Percentiles rank a stretch among this genome's conserved stretches.
Evolutionary conservation across 2,888 invertebrate species (phyloP).

Genomic region (Calephelis perditalis): DNA sequence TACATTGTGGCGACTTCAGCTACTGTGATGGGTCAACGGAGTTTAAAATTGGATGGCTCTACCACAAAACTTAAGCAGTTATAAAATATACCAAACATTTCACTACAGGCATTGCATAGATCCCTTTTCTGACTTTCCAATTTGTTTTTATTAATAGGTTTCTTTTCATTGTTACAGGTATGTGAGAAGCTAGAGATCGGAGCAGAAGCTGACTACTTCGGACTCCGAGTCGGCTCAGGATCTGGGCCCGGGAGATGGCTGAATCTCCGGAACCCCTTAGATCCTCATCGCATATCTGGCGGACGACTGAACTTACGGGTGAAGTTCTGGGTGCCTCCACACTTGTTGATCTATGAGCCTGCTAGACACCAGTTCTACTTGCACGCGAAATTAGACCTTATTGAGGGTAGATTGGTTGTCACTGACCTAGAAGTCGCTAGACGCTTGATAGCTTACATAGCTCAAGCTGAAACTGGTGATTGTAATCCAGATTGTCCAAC

Average conservation of each 20-base stretch:
- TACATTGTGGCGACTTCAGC: no score
- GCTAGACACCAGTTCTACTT: slow-evolving; percentile 93
- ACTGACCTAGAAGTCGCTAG: slow-evolving; percentile 83
- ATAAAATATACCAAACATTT: no score
- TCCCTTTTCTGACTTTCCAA: no score
- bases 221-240: slow-evolving; percentile 80
- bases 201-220: slow-evolving; percentile 93
- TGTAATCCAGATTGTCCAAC: slow-evolving; percentile 80
- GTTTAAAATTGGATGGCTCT: no score
- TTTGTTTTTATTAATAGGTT: no score
- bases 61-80: no score
- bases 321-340: slow-evolving; percentile 95
- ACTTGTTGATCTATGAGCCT: slow-evolving; percentile 89
- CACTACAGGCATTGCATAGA: no score
- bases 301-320: slow-evolving; percentile 85
- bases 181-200: slow-evolving; percentile 90
- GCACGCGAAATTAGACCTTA: slow-evolving; percentile 87
- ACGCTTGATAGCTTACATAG: slow-evolving; percentile 86
- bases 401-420: slow-evolving; percentile 85
- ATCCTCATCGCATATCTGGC: slow-evolving; percentile 83
- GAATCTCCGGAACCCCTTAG: slow-evolving; percentile 89
- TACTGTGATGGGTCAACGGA: no score
- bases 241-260: slow-evolving; percentile 90
- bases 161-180: slow-evolving; percentile 78
- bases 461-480: slow-evolving; percentile 86